These are phyloP conservation scores for Epirrhoe alternata DNA, from an alignment of 2,888 invertebrate species.

Conservation along the genomic window DNA sequence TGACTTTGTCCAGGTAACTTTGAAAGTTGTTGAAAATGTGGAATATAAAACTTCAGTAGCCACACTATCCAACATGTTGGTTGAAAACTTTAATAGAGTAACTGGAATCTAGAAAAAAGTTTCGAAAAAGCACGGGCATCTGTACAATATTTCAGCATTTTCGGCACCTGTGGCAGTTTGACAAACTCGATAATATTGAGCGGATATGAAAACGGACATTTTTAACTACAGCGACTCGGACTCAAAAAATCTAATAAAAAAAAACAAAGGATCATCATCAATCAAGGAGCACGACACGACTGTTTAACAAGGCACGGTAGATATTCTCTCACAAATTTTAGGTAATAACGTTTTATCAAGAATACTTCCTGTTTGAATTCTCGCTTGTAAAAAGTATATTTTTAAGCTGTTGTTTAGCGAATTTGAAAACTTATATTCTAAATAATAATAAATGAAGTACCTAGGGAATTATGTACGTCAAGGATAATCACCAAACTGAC, in stretches of 20 bases:
- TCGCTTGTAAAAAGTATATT: too few relatives aligned
- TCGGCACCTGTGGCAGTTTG: constrained; percentile 7
- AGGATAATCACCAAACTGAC: constrained; percentile 25
- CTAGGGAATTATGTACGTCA: constrained; percentile 6
- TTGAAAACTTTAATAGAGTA: not conserved
- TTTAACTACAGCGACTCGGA: not conserved
- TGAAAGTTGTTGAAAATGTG: constrained; percentile 9
- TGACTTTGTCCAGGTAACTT: constrained; percentile 11
- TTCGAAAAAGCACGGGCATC: not conserved
- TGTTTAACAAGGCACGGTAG: too few relatives aligned
- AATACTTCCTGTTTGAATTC: too few relatives aligned
- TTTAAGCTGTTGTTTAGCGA: not conserved
- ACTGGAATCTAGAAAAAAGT: not conserved
- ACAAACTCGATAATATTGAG: not conserved
- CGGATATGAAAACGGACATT: constrained; percentile 2
- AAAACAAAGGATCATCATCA: too few relatives aligned
- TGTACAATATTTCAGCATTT: constrained; percentile 10
- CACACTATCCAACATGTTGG: not conserved
- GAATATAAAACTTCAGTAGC: not conserved
- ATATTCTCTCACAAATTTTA: too few relatives aligned
- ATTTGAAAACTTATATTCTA: not conserved
- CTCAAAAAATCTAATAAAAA: not conserved
- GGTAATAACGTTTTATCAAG: too few relatives aligned
- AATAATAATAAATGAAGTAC: not conserved
- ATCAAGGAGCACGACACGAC: too few relatives aligned